Conservation (phyloP, 2,797 vertebrate genomes). For the Sylvilagus floridanus region DNA sequence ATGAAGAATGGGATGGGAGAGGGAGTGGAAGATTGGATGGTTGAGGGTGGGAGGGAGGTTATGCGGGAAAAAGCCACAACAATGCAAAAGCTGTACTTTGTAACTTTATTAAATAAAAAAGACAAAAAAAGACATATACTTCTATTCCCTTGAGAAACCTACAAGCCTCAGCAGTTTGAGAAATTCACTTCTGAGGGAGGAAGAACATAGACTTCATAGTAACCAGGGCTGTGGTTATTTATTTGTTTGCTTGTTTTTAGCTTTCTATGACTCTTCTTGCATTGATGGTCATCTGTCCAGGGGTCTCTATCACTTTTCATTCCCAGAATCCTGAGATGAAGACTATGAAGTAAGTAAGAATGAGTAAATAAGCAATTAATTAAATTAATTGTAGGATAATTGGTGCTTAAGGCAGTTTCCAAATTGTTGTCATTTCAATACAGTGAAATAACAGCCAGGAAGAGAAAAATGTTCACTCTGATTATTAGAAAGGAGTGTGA, state of each 20-base stretch:
- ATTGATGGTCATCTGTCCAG: background rate
- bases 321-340: background rate
- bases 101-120: too few relatives aligned
- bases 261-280: background rate
- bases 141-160: background rate
- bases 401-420: background rate
- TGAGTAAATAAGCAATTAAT: constrained; percentile 40
- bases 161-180: background rate
- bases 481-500: background rate
- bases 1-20: too few relatives aligned
- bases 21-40: too few relatives aligned
- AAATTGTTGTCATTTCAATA: background rate
- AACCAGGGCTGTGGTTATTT: background rate
- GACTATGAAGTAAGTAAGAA: background rate
- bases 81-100: too few relatives aligned
- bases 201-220: background rate
- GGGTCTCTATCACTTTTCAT: background rate
- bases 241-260: background rate
- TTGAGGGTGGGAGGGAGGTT: too few relatives aligned
- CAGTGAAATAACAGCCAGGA: background rate
- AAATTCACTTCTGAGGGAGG: background rate
- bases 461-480: background rate
- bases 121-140: too few relatives aligned
- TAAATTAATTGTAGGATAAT: background rate
- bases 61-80: too few relatives aligned